Conservation (phyloP, 2,113 vertebrate genomes). For the Spilogale gracilis region DNA sequence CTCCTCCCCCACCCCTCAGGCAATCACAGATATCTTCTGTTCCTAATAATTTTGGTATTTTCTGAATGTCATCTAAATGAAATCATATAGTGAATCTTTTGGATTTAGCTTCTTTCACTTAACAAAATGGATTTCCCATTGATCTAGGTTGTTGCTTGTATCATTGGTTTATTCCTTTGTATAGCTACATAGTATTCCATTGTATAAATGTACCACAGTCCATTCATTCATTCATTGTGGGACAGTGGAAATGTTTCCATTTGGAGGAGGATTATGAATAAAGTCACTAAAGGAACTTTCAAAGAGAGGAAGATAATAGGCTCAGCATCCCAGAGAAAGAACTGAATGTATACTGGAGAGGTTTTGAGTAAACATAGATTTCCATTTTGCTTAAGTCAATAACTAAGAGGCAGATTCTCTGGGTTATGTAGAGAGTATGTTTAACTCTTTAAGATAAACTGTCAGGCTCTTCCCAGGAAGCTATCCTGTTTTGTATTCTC, state of each 20-base stretch:
- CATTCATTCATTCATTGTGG: not conserved
- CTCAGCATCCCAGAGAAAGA: not conserved
- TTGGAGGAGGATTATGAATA: not conserved
- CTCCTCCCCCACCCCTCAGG: not conserved
- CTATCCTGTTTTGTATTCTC: not conserved
- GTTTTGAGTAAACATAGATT: not conserved
- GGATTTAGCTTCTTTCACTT: not conserved
- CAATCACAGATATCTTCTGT: not conserved
- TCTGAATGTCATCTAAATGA: not conserved
- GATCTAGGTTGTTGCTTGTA: not conserved
- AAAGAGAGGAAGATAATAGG: not conserved
- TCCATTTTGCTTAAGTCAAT: not conserved
- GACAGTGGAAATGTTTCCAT: not conserved
- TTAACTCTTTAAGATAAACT: not conserved
- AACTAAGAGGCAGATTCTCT: not conserved
- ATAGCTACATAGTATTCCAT: not conserved
- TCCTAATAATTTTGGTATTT: constrained; percentile 7
- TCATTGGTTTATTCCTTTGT: not conserved
- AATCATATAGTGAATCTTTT: not conserved
- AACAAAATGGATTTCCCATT: not conserved
- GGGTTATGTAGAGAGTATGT: not conserved
- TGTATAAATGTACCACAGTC: not conserved
- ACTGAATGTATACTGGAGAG: not conserved
- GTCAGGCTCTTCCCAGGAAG: not conserved
- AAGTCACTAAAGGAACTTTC: not conserved